Evolutionary conservation across 2,797 vertebrate species (phyloP), one percentile per base, ranked within the genome.

Genomic region (Periparus ater): DNA sequence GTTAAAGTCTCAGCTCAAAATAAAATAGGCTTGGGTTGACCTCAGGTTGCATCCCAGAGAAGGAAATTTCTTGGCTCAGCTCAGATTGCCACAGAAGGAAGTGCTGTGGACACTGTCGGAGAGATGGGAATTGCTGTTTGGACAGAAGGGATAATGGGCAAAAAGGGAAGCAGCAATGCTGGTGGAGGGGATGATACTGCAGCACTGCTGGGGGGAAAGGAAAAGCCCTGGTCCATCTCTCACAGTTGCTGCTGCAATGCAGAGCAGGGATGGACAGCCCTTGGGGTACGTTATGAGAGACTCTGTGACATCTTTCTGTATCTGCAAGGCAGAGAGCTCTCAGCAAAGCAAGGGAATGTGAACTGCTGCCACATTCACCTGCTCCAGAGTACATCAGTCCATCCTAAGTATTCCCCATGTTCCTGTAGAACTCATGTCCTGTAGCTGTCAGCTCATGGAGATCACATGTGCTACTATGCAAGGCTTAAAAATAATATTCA

Each of bases 101-200:
- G 58, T 0, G 0, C 50, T 71, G 30, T 0, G 1, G 36, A 75
- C 54, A 45, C 13, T 1, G 6, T 21, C 3, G 4, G 57, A 81
- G 54, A 72, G 61, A 61, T 9, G 26, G 82, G n/a, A 71, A 86
- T 20, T 36, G n/a, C 26, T 75, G 19, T 54, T 93, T 54, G 62
- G 17, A 36, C 27, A 44, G 61, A 67, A 50, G 13, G 38, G 22
- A 54, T 36, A 72, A 61, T 2, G 40, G 66, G 11, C 16, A 70
- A 68, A 36, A 18, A 87, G 26, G 77, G 29, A 61, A 81, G 47
- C 1, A 19, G 60, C 27, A 51, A 5, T 26, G 38, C 19, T 81
- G 34, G 6, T 63, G 61, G 66, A 68, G 25, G 27, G 21, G 16
- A 53, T 10, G 65, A 50, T 47, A 18, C 2, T 17, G 78, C 66